Conservation (phyloP, 2,888 invertebrate species). For the Linyphia triangularis region DNA sequence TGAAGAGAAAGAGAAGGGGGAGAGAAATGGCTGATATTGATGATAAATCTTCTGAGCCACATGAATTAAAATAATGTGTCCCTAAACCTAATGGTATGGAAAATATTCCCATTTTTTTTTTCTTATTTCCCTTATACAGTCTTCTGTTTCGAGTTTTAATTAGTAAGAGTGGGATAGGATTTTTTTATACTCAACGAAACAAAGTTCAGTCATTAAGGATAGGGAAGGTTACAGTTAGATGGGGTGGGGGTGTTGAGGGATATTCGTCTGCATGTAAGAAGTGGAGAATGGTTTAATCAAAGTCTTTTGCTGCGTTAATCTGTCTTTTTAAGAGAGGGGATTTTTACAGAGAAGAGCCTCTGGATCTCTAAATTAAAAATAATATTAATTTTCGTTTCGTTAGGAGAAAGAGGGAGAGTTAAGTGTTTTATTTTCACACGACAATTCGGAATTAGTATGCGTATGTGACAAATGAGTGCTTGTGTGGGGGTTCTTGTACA, state of each 20-base stretch:
- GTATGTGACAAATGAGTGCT: not conserved
- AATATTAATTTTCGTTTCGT: constrained; percentile 29
- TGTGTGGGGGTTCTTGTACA: not conserved
- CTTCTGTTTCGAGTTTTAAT: constrained; percentile 66
- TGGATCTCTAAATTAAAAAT: constrained; percentile 19
- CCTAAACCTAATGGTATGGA: constrained; percentile 65
- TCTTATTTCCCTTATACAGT: not conserved
- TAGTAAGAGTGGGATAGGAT: constrained; percentile 50
- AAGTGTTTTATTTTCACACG: not conserved
- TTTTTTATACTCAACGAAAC: not conserved
- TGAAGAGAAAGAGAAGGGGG: not conserved
- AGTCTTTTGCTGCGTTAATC: constrained; percentile 38
- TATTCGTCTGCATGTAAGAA: constrained; percentile 13
- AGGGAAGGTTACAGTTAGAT: not conserved
- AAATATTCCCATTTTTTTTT: constrained; percentile 66
- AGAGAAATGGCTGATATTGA: constrained; percentile 25
- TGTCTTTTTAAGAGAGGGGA: constrained; percentile 27
- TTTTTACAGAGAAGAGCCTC: not conserved
- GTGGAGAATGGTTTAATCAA: constrained; percentile 45
- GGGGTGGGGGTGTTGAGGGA: not conserved
- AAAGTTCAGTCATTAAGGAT: constrained; percentile 50
- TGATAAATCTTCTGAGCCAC: constrained; percentile 68
- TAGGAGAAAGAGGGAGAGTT: not conserved
- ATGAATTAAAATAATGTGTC: constrained; percentile 72
- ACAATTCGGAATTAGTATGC: not conserved